Base-by-base conservation (phyloP, 2,888 invertebrate genomes). In the Aporophyla lueneburgensis region DNA sequence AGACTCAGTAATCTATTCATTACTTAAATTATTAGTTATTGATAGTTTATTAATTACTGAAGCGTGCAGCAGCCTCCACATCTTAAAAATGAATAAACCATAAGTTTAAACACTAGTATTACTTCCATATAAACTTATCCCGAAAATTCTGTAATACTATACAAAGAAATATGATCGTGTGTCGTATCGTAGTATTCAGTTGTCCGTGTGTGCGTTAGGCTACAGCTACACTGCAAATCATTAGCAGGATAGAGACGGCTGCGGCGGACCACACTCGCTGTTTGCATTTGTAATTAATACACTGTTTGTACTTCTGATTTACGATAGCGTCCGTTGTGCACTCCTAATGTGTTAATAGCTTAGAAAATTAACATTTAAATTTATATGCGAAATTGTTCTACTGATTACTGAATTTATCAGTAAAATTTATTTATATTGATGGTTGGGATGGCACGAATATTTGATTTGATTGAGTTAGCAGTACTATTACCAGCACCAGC, bases 281-380 rank as follows among this genome's bases (percentile, higher is more conserved):
- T 96, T 96, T 96, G 96, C 96, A 96, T 96, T 96, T 94, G 95
- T 96, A 96, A 96, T 96, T 96, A 96, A 96, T 96, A 96, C 95
- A 96, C 94, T 96, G 96, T 96, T 96, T 96, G 96, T 93, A 92
- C 94, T 94, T 92, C 94, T 96, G 96, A 96, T 96, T 96, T 96
- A 96, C 95, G 96, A 94, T 94, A 94, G 90, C 93, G 92, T 93
- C 93, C 92, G 93, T 90, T 93, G 91, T 92, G 92, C 92, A 93
- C 93, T 94, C 90, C 93, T 95, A 95, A 96, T 96, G 96, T 95
- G 95, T 96, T 96, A 96, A 96, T 96, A 95, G 95, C 94, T 94
- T 93, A 93, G 91, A 93, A 95, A 94, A 95, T 95, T 95, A 93
- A 91, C 91, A 91, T 87, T 86, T 82, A 76, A 78, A 83, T 86